phyloP scores from a whole-genome alignment of 2,888 invertebrate species.

The Zygogramma bicolorata region DNA sequence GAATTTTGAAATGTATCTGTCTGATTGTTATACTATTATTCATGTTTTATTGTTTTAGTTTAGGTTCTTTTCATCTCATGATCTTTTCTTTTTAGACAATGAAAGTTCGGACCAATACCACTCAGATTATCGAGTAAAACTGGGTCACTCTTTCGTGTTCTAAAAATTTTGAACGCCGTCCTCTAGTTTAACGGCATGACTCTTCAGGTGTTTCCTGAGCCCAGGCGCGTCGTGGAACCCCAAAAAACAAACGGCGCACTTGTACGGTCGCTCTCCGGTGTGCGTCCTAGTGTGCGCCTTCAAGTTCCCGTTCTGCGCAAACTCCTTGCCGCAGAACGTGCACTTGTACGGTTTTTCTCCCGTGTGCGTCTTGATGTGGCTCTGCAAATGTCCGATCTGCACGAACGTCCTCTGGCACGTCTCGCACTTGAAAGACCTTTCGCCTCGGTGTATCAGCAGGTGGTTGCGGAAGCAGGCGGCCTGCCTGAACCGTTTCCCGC shows the following conservation, averaged over 20 bases:
- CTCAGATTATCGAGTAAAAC: too few species aligned
- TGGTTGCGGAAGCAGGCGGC: slow-evolving; percentile 37
- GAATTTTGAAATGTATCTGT: too few species aligned
- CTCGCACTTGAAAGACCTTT: slow-evolving; percentile 38
- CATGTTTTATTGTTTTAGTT: too few species aligned
- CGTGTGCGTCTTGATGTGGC: slow-evolving; percentile 40
- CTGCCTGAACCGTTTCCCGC: slow-evolving; percentile 40
- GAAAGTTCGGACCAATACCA: too few species aligned
- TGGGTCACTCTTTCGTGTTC: not conserved
- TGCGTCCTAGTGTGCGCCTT: slow-evolving; percentile 42
- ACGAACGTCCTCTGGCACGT: slow-evolving; percentile 38
- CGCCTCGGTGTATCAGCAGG: slow-evolving; percentile 39
- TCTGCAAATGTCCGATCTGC: slow-evolving; percentile 39
- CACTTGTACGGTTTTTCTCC: slow-evolving; percentile 42
- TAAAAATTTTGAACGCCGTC: not conserved
- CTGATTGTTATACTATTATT: too few species aligned
- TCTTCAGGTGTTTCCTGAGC: slow-evolving; percentile 50
- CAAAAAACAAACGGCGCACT: slow-evolving; percentile 43
- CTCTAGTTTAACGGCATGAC: slow-evolving; percentile 23
- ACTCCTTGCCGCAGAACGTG: slow-evolving; percentile 38
- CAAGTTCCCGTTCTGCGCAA: slow-evolving; percentile 40
- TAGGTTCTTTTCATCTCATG: too few species aligned
- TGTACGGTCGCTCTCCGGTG: slow-evolving; percentile 47
- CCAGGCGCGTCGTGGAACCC: slow-evolving; percentile 48
- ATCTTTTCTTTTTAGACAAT: too few species aligned